These are phyloP conservation scores for Oithona nana DNA, from an alignment of 2,888 invertebrate species.

Conservation along the genomic window DNA sequence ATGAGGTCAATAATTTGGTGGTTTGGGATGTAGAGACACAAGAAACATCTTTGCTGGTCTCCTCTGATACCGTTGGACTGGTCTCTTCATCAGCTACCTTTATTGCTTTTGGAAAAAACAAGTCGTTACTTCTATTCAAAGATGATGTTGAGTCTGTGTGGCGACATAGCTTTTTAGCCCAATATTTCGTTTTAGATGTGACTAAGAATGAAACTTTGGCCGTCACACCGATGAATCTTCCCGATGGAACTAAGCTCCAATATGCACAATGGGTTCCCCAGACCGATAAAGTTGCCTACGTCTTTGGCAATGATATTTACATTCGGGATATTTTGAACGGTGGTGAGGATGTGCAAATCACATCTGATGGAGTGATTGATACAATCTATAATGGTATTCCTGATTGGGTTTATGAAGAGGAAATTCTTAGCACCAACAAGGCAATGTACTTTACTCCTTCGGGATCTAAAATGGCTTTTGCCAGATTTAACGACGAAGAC, in stretches of 20 bases:
- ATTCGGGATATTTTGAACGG: slow-evolving; percentile 43
- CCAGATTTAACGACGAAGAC: slow-evolving; percentile 51
- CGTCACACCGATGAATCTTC: not conserved
- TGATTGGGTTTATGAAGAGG: slow-evolving; percentile 94
- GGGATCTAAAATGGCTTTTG: slow-evolving; percentile 56
- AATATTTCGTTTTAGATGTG: not conserved
- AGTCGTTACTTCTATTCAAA: not conserved
- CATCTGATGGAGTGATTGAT: slow-evolving; percentile 37
- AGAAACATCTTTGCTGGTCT: not conserved
- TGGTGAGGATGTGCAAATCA: slow-evolving; percentile 22
- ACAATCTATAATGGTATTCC: slow-evolving; percentile 63
- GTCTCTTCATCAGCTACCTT: not conserved
- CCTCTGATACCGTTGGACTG: not conserved
- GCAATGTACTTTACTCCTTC: slow-evolving; percentile 75
- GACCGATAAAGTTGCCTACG: slow-evolving; percentile 29
- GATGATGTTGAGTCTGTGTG: not conserved
- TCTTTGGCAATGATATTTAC: slow-evolving; percentile 53
- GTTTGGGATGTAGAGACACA: not conserved
- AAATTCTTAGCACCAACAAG: slow-evolving; percentile 57
- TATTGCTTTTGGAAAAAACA: not conserved
- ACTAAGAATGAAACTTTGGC: not conserved
- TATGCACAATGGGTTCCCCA: slow-evolving; percentile 7
- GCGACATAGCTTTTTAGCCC: not conserved
- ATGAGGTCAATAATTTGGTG: not conserved
- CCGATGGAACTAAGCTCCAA: not conserved